Percentiles rank a stretch among this genome's conserved stretches.
These are phyloP conservation scores for Musca domestica DNA, from an alignment of 1,140 invertebrate genomes.

Conservation along the genomic window DNA sequence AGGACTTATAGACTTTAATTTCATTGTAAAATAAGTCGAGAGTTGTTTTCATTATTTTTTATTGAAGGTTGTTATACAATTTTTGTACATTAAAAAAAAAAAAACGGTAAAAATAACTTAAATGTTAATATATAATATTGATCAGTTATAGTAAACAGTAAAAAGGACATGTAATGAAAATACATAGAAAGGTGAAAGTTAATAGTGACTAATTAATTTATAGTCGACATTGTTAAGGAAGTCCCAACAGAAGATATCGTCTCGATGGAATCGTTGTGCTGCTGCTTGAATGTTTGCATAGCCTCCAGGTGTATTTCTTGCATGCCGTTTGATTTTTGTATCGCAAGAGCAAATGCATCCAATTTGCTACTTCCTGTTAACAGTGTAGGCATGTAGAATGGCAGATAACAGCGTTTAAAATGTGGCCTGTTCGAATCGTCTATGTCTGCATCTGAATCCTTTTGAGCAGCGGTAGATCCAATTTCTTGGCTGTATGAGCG, in stretches of 20 bases:
- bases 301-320: constrained; percentile 47
- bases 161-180: neutral
- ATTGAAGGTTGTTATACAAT: neutral
- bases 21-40: constrained; percentile 24
- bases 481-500: constrained; percentile 43
- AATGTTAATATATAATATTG: neutral
- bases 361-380: constrained; percentile 38
- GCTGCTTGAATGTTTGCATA: constrained; percentile 41
- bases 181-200: neutral
- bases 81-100: neutral
- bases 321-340: constrained; percentile 34
- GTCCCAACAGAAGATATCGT: constrained; percentile 49
- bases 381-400: constrained; percentile 47
- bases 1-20: constrained; percentile 40
- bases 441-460: constrained; percentile 28
- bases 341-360: constrained; percentile 39
- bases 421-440: constrained; percentile 24
- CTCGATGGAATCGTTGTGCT: constrained; percentile 44
- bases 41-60: constrained; percentile 21
- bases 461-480: neutral
- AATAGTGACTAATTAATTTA: neutral
- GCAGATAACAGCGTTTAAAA: constrained; percentile 40
- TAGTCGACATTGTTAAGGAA: constrained; percentile 33
- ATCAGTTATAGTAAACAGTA: neutral
- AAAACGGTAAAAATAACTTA: neutral